phyloP scores from a whole-genome alignment of 2,888 invertebrate genomes.

The Lycaena phlaeas region DNA sequence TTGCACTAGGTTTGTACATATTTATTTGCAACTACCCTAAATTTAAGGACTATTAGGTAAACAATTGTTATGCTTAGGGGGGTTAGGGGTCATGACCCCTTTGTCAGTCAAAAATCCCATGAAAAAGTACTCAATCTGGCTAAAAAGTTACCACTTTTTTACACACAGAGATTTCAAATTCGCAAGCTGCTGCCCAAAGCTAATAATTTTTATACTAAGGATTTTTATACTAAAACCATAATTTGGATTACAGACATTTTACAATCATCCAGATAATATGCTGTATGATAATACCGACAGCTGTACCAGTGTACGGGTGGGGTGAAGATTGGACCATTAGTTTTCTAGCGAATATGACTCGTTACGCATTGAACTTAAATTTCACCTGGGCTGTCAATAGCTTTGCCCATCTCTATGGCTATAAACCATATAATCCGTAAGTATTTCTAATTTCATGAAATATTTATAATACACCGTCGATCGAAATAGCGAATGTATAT shows the following conservation, averaged over 20 bases:
- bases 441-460: too few relatives aligned
- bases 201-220: too few relatives aligned
- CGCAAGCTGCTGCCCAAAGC: too few relatives aligned
- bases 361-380: conserved; percentile 84
- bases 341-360: conserved; percentile 76
- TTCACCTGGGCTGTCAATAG: conserved; percentile 94
- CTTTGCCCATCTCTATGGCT: conserved; percentile 86
- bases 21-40: not conserved
- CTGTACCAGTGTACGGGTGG: conserved; percentile 81
- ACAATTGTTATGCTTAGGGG: too few relatives aligned
- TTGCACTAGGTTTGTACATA: conserved; percentile 77
- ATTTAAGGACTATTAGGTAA: not conserved
- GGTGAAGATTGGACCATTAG: conserved; percentile 67
- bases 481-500: too few relatives aligned
- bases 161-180: too few relatives aligned
- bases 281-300: conserved; percentile 82
- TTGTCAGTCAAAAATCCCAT: too few relatives aligned
- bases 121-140: too few relatives aligned
- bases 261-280: conserved; percentile 74
- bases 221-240: too few relatives aligned
- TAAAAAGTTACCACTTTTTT: too few relatives aligned
- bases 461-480: too few relatives aligned
- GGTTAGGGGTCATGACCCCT: too few relatives aligned
- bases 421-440: conserved; percentile 81
- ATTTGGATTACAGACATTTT: conserved; percentile 74